phyloP scores from a whole-genome alignment of 2,113 vertebrate species.

The Lonchura striata region DNA sequence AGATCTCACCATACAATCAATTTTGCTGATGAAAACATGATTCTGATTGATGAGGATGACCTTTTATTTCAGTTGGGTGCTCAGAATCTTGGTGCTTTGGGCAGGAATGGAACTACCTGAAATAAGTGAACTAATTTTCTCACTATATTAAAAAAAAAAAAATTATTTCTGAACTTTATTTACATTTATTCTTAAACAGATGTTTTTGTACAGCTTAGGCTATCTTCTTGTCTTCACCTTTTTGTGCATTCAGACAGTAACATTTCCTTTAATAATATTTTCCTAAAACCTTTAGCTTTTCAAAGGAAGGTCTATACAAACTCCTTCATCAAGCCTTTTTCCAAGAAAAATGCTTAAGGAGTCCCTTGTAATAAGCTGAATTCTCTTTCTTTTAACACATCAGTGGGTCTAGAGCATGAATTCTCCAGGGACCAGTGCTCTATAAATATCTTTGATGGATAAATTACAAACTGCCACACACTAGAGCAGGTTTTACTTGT shows the following conservation, averaged over 20 bases:
- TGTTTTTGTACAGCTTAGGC: background rate
- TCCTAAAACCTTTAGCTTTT: background rate
- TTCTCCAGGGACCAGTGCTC: background rate
- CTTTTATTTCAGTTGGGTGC: background rate
- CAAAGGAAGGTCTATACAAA: background rate
- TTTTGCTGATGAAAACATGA: background rate
- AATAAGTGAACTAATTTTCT: background rate
- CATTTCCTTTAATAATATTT: background rate
- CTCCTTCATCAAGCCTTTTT: background rate
- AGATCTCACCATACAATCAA: background rate
- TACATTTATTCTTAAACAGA: background rate
- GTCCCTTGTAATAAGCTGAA: background rate
- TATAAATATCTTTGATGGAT: slow-evolving; percentile 34
- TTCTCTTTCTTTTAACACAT: background rate
- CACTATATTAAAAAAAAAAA: background rate
- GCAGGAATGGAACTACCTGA: background rate
- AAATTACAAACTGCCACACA: slow-evolving; percentile 13
- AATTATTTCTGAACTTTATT: background rate
- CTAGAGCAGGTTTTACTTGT: background rate
- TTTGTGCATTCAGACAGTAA: background rate
- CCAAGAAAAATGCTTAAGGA: background rate
- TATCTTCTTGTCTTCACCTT: background rate
- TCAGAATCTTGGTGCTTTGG: background rate
- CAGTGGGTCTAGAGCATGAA: background rate
- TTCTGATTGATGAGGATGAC: background rate